phyloP scores from a whole-genome alignment of 2,888 invertebrate species.

The Stenoptilia bipunctidactyla region DNA sequence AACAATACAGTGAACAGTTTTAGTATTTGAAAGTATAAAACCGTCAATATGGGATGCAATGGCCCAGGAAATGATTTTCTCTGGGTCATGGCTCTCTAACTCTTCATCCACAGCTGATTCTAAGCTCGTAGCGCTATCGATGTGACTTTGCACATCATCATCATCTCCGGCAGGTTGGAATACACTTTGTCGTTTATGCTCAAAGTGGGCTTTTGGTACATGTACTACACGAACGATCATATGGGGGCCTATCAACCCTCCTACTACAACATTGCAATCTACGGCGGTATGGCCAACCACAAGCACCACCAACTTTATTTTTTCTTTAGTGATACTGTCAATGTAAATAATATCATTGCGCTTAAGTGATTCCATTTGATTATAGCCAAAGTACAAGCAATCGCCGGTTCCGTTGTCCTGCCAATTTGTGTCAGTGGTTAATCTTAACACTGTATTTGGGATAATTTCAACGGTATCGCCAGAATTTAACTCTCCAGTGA shows the following conservation, averaged over 20 bases:
- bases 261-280: constrained; percentile 62
- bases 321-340: constrained; percentile 46
- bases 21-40: constrained; percentile 41
- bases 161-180: background rate
- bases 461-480: constrained; percentile 44
- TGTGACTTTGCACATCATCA: background rate
- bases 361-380: constrained; percentile 61
- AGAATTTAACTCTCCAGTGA: constrained; percentile 51
- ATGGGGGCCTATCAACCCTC: constrained; percentile 63
- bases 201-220: background rate
- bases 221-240: constrained; percentile 57
- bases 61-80: constrained; percentile 51
- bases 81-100: constrained; percentile 16
- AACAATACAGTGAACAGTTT: constrained; percentile 36
- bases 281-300: constrained; percentile 56
- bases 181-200: too few species aligned
- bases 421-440: constrained; percentile 66
- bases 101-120: constrained; percentile 15
- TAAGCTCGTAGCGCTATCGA: background rate
- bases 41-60: constrained; percentile 53
- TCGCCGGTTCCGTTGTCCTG: constrained; percentile 65
- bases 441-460: constrained; percentile 41
- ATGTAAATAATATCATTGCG: constrained; percentile 60
- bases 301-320: constrained; percentile 39
- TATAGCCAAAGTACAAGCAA: constrained; percentile 67